Evolutionary conservation across 2,113 vertebrate genomes (phyloP).

Genomic region (Neoarius graeffei): DNA sequence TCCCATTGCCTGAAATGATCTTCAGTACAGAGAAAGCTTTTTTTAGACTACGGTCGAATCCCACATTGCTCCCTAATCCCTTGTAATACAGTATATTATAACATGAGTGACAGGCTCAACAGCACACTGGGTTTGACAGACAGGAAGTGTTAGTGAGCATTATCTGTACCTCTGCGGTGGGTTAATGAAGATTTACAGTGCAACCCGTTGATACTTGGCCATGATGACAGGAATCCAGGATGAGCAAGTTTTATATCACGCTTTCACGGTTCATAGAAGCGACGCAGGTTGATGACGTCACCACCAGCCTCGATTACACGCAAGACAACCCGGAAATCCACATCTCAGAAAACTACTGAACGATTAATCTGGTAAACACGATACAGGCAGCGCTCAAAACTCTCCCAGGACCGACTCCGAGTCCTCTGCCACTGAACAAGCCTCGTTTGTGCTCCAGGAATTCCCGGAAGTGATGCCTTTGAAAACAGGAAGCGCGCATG

Average conservation of each 20-base stretch:
- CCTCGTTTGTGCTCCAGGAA: not conserved
- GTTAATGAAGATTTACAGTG: not conserved
- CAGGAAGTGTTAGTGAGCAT: not conserved
- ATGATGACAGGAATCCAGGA: not conserved
- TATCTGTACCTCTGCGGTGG: not conserved
- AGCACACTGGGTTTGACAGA: not conserved
- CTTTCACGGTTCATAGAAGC: not conserved
- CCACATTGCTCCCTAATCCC: not conserved
- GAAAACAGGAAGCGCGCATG: not conserved
- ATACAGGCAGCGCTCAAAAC: not conserved
- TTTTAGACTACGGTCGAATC: not conserved
- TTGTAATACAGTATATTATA: not conserved
- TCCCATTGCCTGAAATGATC: conserved; percentile 66
- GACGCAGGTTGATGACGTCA: not conserved
- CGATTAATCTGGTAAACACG: not conserved
- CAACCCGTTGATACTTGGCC: not conserved
- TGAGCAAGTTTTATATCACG: not conserved
- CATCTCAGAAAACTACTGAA: not conserved
- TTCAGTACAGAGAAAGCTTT: not conserved
- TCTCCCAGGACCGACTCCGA: accelerated
- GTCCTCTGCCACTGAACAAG: not conserved
- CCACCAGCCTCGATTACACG: not conserved
- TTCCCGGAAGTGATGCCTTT: conserved; percentile 1
- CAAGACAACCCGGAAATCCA: not conserved
- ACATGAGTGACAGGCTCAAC: not conserved